These are phyloP conservation scores for Notocelia uddmanniana DNA, from an alignment of 2,888 invertebrate genomes.

Conservation along the genomic window DNA sequence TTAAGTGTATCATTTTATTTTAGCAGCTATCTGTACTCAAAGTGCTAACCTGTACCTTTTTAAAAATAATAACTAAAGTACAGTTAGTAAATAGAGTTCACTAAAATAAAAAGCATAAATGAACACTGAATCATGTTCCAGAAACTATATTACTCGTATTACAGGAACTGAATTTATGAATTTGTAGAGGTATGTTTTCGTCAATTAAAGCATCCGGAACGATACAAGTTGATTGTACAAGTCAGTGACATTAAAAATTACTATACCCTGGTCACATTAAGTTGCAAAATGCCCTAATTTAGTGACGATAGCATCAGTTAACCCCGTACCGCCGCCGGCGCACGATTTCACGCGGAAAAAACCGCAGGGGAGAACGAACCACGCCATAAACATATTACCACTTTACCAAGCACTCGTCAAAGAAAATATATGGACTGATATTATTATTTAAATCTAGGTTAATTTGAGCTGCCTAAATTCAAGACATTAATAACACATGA, in stretches of 20 bases:
- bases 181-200: background rate
- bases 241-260: constrained; percentile 12
- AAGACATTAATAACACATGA: too few species aligned
- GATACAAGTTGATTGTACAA: background rate
- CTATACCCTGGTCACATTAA: constrained; percentile 17
- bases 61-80: too few species aligned
- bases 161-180: background rate
- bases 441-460: too few species aligned
- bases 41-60: too few species aligned
- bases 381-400: constrained; percentile 56
- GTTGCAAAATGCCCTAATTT: constrained; percentile 29
- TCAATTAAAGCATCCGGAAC: background rate
- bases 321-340: constrained; percentile 22
- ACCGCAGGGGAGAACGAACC: constrained; percentile 47
- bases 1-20: too few species aligned
- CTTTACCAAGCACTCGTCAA: constrained; percentile 20
- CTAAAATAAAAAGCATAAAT: too few species aligned
- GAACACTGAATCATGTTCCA: background rate
- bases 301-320: constrained; percentile 35
- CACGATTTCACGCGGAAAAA: constrained; percentile 36
- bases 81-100: too few species aligned
- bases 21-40: too few species aligned
- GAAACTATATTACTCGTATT: background rate
- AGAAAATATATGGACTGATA: too few species aligned
- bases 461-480: too few species aligned